These are phyloP conservation scores for Sinohyriopsis cumingii DNA, from an alignment of 2,888 invertebrate genomes.

Conservation along the genomic window DNA sequence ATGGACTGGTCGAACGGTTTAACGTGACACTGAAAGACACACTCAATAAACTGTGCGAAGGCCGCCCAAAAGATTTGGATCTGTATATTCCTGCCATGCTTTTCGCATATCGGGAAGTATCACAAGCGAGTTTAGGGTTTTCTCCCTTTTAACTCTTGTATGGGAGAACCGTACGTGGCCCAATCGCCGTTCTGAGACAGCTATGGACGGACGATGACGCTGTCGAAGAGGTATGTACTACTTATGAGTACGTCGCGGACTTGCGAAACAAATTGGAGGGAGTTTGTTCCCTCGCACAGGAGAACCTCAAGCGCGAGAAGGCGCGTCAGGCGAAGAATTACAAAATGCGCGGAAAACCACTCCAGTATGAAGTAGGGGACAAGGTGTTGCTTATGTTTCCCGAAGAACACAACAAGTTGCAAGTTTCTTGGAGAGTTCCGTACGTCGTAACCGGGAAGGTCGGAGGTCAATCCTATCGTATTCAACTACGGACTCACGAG, in stretches of 20 bases:
- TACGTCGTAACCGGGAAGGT: too few relatives aligned
- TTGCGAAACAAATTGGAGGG: constrained; percentile 25
- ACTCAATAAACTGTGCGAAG: constrained; percentile 24
- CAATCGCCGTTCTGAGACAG: constrained; percentile 14
- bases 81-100: constrained; percentile 23
- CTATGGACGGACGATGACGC: constrained; percentile 15
- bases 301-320: too few relatives aligned
- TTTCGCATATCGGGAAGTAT: constrained; percentile 34
- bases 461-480: too few relatives aligned
- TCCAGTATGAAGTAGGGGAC: too few relatives aligned
- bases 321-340: too few relatives aligned
- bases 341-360: too few relatives aligned
- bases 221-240: neutral
- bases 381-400: too few relatives aligned
- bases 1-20: constrained; percentile 35
- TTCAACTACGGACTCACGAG: too few relatives aligned
- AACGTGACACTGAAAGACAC: constrained; percentile 37
- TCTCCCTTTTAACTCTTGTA: constrained; percentile 31
- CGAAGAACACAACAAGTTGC: too few relatives aligned
- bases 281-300: too few relatives aligned
- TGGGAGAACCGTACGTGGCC: constrained; percentile 20
- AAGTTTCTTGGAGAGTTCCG: too few relatives aligned
- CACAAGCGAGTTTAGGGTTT: constrained; percentile 28
- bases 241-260: constrained; percentile 35
- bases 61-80: constrained; percentile 36